A percentile compares a stretch with the other conserved stretches of the same genome.
Conservation (phyloP, 1,140 invertebrate species). For the Gonioctena quinquepunctata region DNA sequence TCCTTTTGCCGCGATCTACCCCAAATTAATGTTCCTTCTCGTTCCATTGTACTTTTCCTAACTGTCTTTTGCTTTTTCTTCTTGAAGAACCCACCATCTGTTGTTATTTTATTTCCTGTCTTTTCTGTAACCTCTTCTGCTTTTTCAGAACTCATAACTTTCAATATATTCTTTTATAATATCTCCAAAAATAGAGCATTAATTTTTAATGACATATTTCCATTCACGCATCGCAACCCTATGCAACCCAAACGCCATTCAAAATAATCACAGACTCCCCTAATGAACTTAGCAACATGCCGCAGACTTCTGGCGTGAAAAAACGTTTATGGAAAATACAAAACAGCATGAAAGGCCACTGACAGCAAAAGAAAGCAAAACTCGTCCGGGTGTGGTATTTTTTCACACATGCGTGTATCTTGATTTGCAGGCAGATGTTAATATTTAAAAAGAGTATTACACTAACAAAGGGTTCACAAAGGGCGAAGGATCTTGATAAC, state of each 20-base stretch:
- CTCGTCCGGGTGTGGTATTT: conserved; percentile 12
- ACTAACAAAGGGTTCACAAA: conserved; percentile 12
- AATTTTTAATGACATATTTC: no score
- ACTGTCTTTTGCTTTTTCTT: no score
- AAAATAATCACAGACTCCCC: neutral
- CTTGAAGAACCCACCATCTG: no score
- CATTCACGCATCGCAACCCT: no score
- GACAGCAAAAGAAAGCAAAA: neutral
- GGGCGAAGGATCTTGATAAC: conserved; percentile 17
- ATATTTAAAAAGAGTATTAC: conserved; percentile 22
- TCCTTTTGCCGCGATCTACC: no score
- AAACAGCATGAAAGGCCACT: neutral
- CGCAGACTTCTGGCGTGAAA: neutral
- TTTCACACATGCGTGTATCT: conserved; percentile 21
- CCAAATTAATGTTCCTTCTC: no score
- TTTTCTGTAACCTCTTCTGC: no score
- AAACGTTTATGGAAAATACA: neutral
- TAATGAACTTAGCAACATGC: conserved; percentile 1
- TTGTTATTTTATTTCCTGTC: no score
- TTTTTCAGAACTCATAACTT: no score
- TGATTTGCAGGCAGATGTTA: conserved; percentile 18
- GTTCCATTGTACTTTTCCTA: no score
- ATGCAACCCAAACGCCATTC: neutral
- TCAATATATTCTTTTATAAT: no score
- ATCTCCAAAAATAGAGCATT: no score